Evolutionary conservation across 2,113 vertebrate species (phyloP).

Genomic region (Hippoglossus stenolepis): DNA sequence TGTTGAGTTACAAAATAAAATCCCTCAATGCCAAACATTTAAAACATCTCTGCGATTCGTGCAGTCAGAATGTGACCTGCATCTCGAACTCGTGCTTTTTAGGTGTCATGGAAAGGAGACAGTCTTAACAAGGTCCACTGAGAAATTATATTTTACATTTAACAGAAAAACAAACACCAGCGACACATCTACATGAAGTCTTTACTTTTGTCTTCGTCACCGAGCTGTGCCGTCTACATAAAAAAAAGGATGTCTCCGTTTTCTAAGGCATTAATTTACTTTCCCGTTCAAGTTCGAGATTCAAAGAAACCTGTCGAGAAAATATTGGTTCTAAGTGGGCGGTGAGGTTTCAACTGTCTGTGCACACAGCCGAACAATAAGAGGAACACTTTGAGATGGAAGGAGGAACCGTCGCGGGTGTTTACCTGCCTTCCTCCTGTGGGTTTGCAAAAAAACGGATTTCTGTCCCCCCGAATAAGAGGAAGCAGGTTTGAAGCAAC

Average conservation of each 20-base stretch:
- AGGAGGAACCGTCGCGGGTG: not conserved
- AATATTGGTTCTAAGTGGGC: not conserved
- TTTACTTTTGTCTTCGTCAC: not conserved
- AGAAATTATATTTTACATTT: not conserved
- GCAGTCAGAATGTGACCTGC: not conserved
- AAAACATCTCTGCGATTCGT: not conserved
- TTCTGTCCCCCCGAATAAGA: not conserved
- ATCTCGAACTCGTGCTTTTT: not conserved
- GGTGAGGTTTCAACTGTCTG: not conserved
- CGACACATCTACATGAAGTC: no score
- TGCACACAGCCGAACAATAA: not conserved
- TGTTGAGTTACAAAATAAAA: no score
- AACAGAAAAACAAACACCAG: not conserved
- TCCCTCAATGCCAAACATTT: not conserved
- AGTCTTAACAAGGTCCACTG: not conserved
- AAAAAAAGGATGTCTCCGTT: not conserved
- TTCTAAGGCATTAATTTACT: not conserved
- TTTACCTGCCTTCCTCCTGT: not conserved
- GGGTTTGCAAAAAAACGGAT: not conserved
- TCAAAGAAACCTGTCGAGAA: not conserved
- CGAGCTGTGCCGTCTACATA: not conserved
- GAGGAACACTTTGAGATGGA: not conserved
- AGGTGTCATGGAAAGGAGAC: not conserved
- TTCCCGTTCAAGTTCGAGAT: not conserved
- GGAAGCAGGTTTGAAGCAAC: no score